A percentile compares a stretch with the other conserved stretches of the same genome.
Conservation (phyloP, 2,888 invertebrate species). For the Chrysina gloriosa region DNA sequence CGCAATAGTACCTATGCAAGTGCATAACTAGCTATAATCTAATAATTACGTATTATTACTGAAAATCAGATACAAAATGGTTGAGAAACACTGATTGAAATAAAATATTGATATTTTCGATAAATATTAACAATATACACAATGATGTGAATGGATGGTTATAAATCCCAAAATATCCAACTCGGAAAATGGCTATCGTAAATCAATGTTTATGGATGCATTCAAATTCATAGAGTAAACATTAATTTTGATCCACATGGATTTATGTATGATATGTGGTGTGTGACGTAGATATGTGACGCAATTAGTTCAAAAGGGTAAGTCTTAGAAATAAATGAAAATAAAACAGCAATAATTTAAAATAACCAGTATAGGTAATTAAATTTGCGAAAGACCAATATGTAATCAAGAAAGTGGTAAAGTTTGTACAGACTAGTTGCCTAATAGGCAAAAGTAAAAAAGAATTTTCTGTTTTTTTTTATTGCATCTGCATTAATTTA, state of each 20-base stretch:
- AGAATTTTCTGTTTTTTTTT: not conserved
- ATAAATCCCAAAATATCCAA: slow-evolving; percentile 20
- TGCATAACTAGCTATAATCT: not conserved
- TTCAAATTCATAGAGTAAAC: not conserved
- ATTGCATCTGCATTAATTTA: slow-evolving; percentile 6
- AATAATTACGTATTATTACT: not conserved
- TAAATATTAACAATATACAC: not conserved
- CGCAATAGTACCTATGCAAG: too few relatives aligned
- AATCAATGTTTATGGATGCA: slow-evolving; percentile 16
- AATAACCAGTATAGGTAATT: too few relatives aligned
- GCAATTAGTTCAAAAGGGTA: too few relatives aligned
- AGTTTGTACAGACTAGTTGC: not conserved
- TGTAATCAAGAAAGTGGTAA: too few relatives aligned
- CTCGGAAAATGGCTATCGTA: not conserved
- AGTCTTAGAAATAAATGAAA: too few relatives aligned
- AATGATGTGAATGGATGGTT: not conserved
- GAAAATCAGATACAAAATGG: not conserved
- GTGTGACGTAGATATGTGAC: too few relatives aligned
- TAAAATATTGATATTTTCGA: not conserved
- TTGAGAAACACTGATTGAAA: not conserved
- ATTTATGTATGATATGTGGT: too few relatives aligned
- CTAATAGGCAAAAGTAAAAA: not conserved
- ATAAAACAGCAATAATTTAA: too few relatives aligned
- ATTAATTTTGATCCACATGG: not conserved
- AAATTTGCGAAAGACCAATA: too few relatives aligned